Base-by-base conservation (phyloP, 1,140 invertebrate genomes). In the Drosophila varians region DNA sequence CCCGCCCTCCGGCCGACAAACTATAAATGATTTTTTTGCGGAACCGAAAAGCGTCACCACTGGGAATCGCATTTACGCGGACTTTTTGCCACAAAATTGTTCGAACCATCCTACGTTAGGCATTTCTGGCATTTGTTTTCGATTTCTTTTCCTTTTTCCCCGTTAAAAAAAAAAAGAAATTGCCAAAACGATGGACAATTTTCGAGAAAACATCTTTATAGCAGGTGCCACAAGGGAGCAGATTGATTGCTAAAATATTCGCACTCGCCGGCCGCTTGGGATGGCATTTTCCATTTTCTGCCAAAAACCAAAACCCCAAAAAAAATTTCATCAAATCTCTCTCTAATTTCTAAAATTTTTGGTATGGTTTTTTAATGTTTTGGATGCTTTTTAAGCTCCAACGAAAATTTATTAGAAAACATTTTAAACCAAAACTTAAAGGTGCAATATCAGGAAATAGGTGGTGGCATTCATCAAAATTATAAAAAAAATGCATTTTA, bases 1-100 rank as follows among this genome's bases (percentile, higher is more conserved):
- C 16, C n/a, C n/a, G n/a, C 25, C 52, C 26, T 16, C 49, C 14
- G n/a, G 14, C 28, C n/a, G 28, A 11, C 12, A 36, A 51, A 61
- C 71, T 84, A 75, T 72, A 74, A 72, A 79, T 83, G 80, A 21
- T 21, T 70, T 79, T 60, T 78, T 83, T 86, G 79, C 79, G 79
- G 79, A 86, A 86, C 71, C 80, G 61, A 74, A 75, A 75, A 83
- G 70, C 75, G 76, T 79, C 75, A 79, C 77, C 77, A 57, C 49
- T 66, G 45, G 64, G 46, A 31, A 66, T 66, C 60, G 31, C 56
- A 61, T 61, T 21, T 64, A 57, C 45, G 28, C 53, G 53, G 23
- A 9, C 14, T 42, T 19, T 60, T 26, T 31, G 21, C 55, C 47
- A 31, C 54, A 45, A 40, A 60, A 62, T 60, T 62, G 54, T 61